These are phyloP conservation scores for Petrolisthes manimaculis DNA, from an alignment of 2,888 invertebrate species.

Conservation along the genomic window DNA sequence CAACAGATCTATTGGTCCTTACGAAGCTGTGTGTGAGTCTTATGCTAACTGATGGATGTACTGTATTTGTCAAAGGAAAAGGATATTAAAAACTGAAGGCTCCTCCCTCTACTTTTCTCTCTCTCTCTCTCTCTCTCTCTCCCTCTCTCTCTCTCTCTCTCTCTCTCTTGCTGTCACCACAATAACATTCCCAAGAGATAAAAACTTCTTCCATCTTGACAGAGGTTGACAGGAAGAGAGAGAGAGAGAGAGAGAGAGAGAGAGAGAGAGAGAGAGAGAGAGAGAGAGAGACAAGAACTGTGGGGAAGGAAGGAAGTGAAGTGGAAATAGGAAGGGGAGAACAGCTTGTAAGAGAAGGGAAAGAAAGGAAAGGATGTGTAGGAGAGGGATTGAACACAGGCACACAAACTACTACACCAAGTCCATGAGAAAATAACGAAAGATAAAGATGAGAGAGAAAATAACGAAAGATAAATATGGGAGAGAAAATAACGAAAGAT, in stretches of 20 bases:
- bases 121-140: too few relatives aligned
- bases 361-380: background rate
- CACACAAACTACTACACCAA: background rate
- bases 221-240: background rate
- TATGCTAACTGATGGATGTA: too few relatives aligned
- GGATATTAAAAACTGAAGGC: too few relatives aligned
- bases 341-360: background rate
- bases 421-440: background rate
- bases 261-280: slow-evolving; percentile 20
- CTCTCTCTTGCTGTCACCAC: too few relatives aligned
- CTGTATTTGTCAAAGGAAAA: too few relatives aligned
- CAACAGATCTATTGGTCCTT: background rate
- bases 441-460: background rate
- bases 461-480: background rate
- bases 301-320: background rate
- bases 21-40: too few relatives aligned
- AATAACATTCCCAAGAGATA: background rate
- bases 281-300: slow-evolving; percentile 5
- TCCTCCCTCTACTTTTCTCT: too few relatives aligned
- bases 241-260: slow-evolving; percentile 23
- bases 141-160: too few relatives aligned
- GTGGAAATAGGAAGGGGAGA: background rate
- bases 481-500: background rate
- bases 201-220: background rate
- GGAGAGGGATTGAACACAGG: background rate